phyloP scores from a whole-genome alignment of 2,888 invertebrate species.

The Sesamia inferens region DNA sequence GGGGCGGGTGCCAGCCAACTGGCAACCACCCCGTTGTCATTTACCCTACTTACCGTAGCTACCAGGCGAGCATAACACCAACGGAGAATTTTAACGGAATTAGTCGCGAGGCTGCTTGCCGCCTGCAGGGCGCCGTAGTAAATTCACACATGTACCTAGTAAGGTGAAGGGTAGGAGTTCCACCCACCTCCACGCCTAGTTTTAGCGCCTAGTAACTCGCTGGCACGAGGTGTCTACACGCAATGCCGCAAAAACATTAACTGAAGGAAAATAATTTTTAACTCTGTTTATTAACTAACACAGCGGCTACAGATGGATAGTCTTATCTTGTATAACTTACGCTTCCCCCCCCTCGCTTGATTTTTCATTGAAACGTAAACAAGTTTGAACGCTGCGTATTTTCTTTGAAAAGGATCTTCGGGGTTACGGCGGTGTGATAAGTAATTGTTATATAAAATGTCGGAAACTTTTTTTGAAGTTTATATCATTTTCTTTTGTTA shows the following conservation, averaged over 20 bases:
- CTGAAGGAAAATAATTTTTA: slow-evolving; percentile 69
- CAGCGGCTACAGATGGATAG: slow-evolving; percentile 38
- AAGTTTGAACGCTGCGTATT: slow-evolving; percentile 9
- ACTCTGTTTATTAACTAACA: slow-evolving; percentile 66
- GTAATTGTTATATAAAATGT: background rate
- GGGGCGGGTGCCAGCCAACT: slow-evolving; percentile 71
- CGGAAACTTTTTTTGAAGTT: background rate
- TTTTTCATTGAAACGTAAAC: slow-evolving; percentile 24
- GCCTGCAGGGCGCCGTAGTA: slow-evolving; percentile 89
- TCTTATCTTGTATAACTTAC: slow-evolving; percentile 20
- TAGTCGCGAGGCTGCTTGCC: slow-evolving; percentile 82
- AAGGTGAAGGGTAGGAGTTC: slow-evolving; percentile 70
- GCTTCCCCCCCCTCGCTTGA: slow-evolving; percentile 12
- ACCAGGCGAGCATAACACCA: slow-evolving; percentile 86
- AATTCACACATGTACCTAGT: slow-evolving; percentile 83
- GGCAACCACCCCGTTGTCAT: slow-evolving; percentile 82
- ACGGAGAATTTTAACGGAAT: slow-evolving; percentile 89
- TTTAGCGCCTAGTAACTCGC: slow-evolving; percentile 84
- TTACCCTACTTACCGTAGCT: slow-evolving; percentile 84
- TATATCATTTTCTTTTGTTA: background rate
- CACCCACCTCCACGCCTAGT: slow-evolving; percentile 84
- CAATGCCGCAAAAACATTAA: slow-evolving; percentile 82
- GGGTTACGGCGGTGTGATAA: background rate
- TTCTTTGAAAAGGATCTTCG: slow-evolving; percentile 1
- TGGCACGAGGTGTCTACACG: slow-evolving; percentile 82